A percentile compares a stretch with the other conserved stretches of the same genome.
These are phyloP conservation scores for Falcaria lacertinaria DNA, from an alignment of 2,888 invertebrate species.

Conservation along the genomic window DNA sequence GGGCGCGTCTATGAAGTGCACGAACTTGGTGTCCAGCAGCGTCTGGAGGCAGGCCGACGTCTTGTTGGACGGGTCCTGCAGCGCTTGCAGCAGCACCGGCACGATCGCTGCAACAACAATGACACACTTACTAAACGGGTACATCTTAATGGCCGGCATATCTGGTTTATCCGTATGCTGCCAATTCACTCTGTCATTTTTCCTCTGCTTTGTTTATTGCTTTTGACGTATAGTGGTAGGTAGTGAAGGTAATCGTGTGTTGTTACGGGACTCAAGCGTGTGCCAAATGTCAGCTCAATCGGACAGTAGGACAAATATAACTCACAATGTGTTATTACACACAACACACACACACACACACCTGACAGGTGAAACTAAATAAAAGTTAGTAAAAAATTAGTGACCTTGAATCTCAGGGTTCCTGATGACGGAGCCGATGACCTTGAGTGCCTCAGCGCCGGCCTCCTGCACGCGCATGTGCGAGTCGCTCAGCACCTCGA, in stretches of 20 bases:
- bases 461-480: slow-evolving; percentile 98
- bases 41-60: slow-evolving; percentile 96
- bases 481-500: slow-evolving; percentile 97
- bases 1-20: slow-evolving; percentile 99
- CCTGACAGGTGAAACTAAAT: too few relatives aligned
- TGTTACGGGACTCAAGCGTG: too few relatives aligned
- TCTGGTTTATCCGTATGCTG: too few relatives aligned
- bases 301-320: too few relatives aligned
- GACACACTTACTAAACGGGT: neutral
- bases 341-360: too few relatives aligned
- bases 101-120: slow-evolving; percentile 83
- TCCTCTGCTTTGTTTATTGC: too few relatives aligned
- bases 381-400: neutral
- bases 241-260: too few relatives aligned
- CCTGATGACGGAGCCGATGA: slow-evolving; percentile 98
- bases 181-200: too few relatives aligned
- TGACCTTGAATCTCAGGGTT: slow-evolving; percentile 98
- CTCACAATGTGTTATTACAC: too few relatives aligned
- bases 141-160: too few relatives aligned
- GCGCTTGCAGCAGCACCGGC: slow-evolving; percentile 90
- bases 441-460: slow-evolving; percentile 96
- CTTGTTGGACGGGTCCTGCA: slow-evolving; percentile 97
- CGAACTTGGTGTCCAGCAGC: slow-evolving; percentile 96
- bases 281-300: too few relatives aligned
- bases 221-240: too few relatives aligned